These are phyloP conservation scores for Keiferia lycopersicella DNA, from an alignment of 2,888 invertebrate species.

Conservation along the genomic window DNA sequence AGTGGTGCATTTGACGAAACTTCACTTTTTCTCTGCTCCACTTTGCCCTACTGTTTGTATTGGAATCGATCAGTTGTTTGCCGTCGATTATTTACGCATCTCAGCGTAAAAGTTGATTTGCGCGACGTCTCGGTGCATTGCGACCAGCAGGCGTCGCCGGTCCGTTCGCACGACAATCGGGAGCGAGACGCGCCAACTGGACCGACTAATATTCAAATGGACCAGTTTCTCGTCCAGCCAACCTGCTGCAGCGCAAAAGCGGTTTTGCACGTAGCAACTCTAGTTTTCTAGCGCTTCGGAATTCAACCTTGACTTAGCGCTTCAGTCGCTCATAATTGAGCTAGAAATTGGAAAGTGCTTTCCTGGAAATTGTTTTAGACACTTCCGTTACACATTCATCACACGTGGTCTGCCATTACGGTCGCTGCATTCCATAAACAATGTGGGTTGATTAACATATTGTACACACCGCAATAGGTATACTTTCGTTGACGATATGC, in stretches of 20 bases:
- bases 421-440: slow-evolving; percentile 42
- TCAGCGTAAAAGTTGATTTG: slow-evolving; percentile 62
- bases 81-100: slow-evolving; percentile 63
- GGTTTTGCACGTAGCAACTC: slow-evolving; percentile 54
- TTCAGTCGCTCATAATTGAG: slow-evolving; percentile 26
- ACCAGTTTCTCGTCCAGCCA: slow-evolving; percentile 57
- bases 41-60: slow-evolving; percentile 54
- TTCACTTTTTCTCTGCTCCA: slow-evolving; percentile 73
- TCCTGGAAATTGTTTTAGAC: slow-evolving; percentile 13
- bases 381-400: slow-evolving; percentile 21
- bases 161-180: slow-evolving; percentile 75
- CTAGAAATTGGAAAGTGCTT: slow-evolving; percentile 23
- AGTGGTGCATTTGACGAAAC: slow-evolving; percentile 77
- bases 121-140: slow-evolving; percentile 59
- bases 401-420: slow-evolving; percentile 34
- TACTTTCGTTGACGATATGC: slow-evolving; percentile 74
- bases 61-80: slow-evolving; percentile 63
- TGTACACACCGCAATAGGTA: slow-evolving; percentile 47
- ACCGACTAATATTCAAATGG: slow-evolving; percentile 72
- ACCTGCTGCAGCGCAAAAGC: slow-evolving; percentile 38
- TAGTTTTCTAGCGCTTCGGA: slow-evolving; percentile 43
- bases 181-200: slow-evolving; percentile 70
- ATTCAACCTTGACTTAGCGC: slow-evolving; percentile 25
- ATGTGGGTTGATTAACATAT: slow-evolving; percentile 58
- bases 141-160: slow-evolving; percentile 60